Base-by-base conservation (phyloP, 2,113 vertebrate species). In the Pollimyrus isidori region DNA sequence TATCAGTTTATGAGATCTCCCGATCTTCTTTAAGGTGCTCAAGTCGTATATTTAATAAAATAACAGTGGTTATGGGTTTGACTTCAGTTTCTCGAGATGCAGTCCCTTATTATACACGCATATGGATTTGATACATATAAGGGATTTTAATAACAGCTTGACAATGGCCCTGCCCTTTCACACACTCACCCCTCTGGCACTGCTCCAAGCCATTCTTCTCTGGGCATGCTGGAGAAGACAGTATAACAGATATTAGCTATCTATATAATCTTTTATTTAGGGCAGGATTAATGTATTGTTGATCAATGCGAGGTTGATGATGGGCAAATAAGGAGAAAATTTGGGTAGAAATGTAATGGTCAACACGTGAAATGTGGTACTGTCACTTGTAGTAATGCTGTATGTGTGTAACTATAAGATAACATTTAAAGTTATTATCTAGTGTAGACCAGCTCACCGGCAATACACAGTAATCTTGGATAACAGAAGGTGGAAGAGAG, bases 171-270 rank as follows among this genome's bases (percentile, higher is more conserved):
- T 19, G 11, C 49, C 84, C 21, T n/a, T 85, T 45, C 46, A 42
- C 7, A 23, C 19, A 84, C 80, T 89, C 80, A 96, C 96, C 95
- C 87, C 87, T 93, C 90, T 94, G 94, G 89, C 96, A 96, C 17
- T 90, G 7, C 42, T 95, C 92, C 10, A 96, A 89, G 1, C 95
- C 92, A 15, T 94, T 95, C 94, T 96, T 96, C 90, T 95, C 94
- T 82, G 93, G 90, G 90, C 95, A 96, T 1, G 95, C 95, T 96
- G 94, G 5, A 69, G 88, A 91, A 92, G 89, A 10, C 76, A 91
- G 6, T 15, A 83, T 30, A 42, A 45, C 56, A 87, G 50, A 87
- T 87, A 87, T 58, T 15, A 23, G 17, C 15, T 82, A 19, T 46
- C 35, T 7, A 45, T 21, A 2, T 82, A 45, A 17, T 45, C 39